These are phyloP conservation scores for Folsomia manolachei DNA, from an alignment of 2,888 invertebrate genomes.

Conservation along the genomic window DNA sequence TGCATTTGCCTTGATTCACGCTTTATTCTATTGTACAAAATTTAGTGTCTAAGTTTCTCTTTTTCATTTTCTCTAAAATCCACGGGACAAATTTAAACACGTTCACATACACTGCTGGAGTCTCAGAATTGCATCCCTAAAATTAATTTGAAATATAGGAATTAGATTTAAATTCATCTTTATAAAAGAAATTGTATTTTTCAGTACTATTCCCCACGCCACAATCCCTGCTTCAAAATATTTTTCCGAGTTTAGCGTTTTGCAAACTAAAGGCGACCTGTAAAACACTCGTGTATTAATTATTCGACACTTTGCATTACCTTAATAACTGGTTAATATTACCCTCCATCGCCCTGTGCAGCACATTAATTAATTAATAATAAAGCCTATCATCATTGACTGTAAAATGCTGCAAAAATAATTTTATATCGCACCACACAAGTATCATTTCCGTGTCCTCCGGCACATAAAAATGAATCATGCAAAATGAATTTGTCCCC, in stretches of 20 bases:
- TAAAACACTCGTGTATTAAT: too few relatives aligned
- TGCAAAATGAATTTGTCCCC: slow-evolving; percentile 66
- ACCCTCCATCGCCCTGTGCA: too few relatives aligned
- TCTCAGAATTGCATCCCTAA: slow-evolving; percentile 63
- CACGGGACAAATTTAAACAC: slow-evolving; percentile 66
- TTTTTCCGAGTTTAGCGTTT: slow-evolving; percentile 47
- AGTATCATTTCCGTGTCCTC: slow-evolving; percentile 69
- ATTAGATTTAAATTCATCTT: background rate
- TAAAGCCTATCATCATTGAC: too few relatives aligned
- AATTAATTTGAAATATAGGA: too few relatives aligned
- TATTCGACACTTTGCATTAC: too few relatives aligned
- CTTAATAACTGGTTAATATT: too few relatives aligned
- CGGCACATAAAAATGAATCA: slow-evolving; percentile 71
- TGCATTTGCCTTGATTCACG: too few relatives aligned
- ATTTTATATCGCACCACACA: slow-evolving; percentile 64
- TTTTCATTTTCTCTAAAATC: slow-evolving; percentile 57
- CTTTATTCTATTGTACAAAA: background rate
- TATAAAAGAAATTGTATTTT: background rate
- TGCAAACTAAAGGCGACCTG: slow-evolving; percentile 73
- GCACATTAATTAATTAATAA: too few relatives aligned
- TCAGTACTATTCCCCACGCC: slow-evolving; percentile 70
- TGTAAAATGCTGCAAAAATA: background rate
- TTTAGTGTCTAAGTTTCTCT: background rate
- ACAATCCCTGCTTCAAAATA: slow-evolving; percentile 74
- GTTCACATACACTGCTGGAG: slow-evolving; percentile 75